A percentile compares a stretch with the other conserved stretches of the same genome.
Conservation (phyloP, 2,888 invertebrate species). For the Megaustenia siamemsis region DNA sequence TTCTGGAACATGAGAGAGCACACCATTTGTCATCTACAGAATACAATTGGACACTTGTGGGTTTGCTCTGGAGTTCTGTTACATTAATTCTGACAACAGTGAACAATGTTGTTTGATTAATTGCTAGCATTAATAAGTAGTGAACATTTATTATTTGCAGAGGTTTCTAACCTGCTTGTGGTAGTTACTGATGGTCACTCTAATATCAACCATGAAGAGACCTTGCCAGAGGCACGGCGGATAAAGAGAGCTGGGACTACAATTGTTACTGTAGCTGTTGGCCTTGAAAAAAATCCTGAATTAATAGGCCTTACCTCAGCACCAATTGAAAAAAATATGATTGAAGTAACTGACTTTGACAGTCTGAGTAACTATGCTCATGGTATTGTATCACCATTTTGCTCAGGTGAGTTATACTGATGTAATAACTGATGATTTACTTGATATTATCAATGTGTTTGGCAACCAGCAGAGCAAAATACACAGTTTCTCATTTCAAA, state of each 20-base stretch:
- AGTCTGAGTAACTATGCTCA: slow-evolving; percentile 67
- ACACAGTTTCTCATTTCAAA: too few species aligned
- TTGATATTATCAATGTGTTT: too few species aligned
- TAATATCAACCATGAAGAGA: slow-evolving; percentile 72
- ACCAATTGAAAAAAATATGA: slow-evolving; percentile 72
- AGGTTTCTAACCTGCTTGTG: slow-evolving; percentile 70
- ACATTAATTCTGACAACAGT: too few species aligned
- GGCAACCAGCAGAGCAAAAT: too few species aligned
- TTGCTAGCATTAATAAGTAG: background rate
- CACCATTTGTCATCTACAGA: too few species aligned
- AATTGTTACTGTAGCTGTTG: slow-evolving; percentile 72
- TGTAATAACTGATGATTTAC: too few species aligned
- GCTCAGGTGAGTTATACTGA: slow-evolving; percentile 68
- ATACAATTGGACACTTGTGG: too few species aligned
- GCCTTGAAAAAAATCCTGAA: slow-evolving; percentile 68
- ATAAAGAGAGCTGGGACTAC: slow-evolving; percentile 69
- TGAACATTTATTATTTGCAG: slow-evolving; percentile 55
- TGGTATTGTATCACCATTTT: slow-evolving; percentile 71
- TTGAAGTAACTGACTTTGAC: slow-evolving; percentile 71
- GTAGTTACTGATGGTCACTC: slow-evolving; percentile 76
- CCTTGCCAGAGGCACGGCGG: slow-evolving; percentile 73
- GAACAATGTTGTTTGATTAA: too few species aligned
- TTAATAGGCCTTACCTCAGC: slow-evolving; percentile 72
- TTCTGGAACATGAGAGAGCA: too few species aligned
- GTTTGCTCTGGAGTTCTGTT: too few species aligned